Evolutionary conservation across 2,888 invertebrate species (phyloP).

Genomic region (Phengaris arion): DNA sequence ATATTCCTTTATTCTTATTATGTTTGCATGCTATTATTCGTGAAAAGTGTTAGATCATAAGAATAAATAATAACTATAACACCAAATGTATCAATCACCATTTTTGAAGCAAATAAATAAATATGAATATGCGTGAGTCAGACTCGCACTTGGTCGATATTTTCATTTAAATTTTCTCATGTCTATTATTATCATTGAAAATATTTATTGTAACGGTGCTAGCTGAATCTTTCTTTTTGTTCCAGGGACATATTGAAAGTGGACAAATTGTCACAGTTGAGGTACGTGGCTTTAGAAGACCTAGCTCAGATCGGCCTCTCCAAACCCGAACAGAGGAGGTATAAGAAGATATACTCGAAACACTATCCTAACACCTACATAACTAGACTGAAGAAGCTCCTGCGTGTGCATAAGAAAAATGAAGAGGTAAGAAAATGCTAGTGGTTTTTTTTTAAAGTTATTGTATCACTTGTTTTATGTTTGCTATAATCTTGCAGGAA

Average conservation of each 20-base stretch:
- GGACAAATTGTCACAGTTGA: slow-evolving; percentile 91
- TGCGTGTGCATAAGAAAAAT: slow-evolving; percentile 81
- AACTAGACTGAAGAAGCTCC: slow-evolving; percentile 92
- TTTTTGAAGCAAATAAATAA: too few species aligned
- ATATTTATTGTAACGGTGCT: too few species aligned
- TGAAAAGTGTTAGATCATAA: too few species aligned
- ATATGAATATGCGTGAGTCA: too few species aligned
- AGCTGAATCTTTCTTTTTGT: slow-evolving; percentile 41
- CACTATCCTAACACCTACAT: slow-evolving; percentile 96
- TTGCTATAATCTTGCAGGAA: too few species aligned
- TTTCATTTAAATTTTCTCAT: too few species aligned
- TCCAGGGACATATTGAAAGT: slow-evolving; percentile 93
- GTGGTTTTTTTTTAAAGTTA: neutral
- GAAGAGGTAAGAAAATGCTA: slow-evolving; percentile 59
- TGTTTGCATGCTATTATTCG: too few species aligned
- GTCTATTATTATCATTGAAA: too few species aligned
- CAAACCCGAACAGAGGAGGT: slow-evolving; percentile 95
- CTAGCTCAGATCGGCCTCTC: slow-evolving; percentile 94
- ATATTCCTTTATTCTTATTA: too few species aligned
- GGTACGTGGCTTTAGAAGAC: slow-evolving; percentile 97
- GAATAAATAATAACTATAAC: too few species aligned
- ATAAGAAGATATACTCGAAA: slow-evolving; percentile 95
- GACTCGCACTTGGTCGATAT: too few species aligned
- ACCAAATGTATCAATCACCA: too few species aligned
- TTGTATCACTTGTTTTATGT: neutral